Evolutionary conservation across 2,888 invertebrate species (phyloP).

Genomic region (Lacanobia wlatinum): DNA sequence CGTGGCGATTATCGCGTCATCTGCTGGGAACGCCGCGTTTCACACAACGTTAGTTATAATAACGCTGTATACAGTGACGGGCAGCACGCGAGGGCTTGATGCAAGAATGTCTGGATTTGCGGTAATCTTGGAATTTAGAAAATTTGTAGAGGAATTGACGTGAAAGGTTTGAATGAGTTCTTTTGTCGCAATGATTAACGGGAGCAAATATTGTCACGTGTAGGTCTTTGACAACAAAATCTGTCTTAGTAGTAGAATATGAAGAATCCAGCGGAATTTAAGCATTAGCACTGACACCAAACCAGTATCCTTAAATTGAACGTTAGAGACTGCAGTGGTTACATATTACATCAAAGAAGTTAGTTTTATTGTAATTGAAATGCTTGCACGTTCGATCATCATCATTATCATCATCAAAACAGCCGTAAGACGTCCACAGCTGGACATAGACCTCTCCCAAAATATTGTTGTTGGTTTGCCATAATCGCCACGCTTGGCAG

Average conservation of each 20-base stretch:
- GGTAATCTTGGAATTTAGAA: background rate
- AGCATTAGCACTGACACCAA: no score
- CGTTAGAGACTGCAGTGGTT: no score
- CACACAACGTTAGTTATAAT: conserved; percentile 70
- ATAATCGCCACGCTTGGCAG: no score
- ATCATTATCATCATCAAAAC: no score
- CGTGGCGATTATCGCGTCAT: conserved; percentile 71
- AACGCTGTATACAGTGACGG: conserved; percentile 51
- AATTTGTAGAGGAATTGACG: background rate
- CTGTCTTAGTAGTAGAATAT: background rate
- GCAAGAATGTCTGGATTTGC: conserved; percentile 17
- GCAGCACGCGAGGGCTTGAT: conserved; percentile 48
- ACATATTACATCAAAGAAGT: no score
- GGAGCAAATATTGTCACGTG: background rate
- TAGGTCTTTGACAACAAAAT: background rate
- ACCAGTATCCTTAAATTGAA: no score
- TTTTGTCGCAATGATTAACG: background rate
- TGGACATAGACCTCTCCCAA: no score
- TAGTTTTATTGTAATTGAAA: no score
- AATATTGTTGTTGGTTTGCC: no score
- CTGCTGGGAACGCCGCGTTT: conserved; percentile 73
- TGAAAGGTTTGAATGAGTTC: background rate
- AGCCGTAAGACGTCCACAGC: no score
- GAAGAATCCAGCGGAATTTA: background rate
- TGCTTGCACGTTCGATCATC: no score